Evolutionary conservation across 2,113 vertebrate species (phyloP), one percentile per base, ranked within the genome.

Genomic region (Seriola quinqueradiata): DNA sequence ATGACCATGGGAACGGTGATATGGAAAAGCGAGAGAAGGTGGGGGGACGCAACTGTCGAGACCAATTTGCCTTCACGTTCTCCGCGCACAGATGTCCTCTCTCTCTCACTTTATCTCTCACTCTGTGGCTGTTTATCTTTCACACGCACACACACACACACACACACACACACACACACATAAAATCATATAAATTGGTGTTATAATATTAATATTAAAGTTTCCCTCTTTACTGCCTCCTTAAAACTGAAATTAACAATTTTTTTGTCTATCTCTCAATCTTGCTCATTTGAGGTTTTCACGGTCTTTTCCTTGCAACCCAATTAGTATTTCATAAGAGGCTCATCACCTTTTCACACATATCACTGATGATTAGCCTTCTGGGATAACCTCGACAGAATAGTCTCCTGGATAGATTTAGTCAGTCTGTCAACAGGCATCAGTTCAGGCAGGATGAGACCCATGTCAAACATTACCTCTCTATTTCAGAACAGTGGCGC

Each of bases 341-440:
- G 85, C 87, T 87, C 91, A 93, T 93, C 92, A 94, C 92, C 90
- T 93, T 92, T 93, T 93, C 92, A 93, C 93, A 94, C 93, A 92
- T 91, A 94, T 93, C 92, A 91, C 82, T 86, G 88, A 66, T 85
- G 93, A 95, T 94, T 93, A 93, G 92, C 88, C 92, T 91, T 90
- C 85, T 89, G 86, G 92, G 91, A 89, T 78, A 94, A 93, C 88
- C 89, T 83, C 87, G 68, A 90, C 92, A 94, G 90, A 94, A 90
- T 77, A 90, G 84, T 94, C 90, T 90, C 82, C 88, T 88, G 93
- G 90, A 93, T 92, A 91, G 94, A 93, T 94, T 94, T 93, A 95
- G 92, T 92, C 87, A 90, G 79, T 93, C 92, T 95, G 94, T 95
- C 93, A 95, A 90, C 87, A 92, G 85, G 87, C 92, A 95, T 95